These are phyloP conservation scores for Criorhina ranunculi DNA, from an alignment of 2,888 invertebrate genomes.

Conservation along the genomic window DNA sequence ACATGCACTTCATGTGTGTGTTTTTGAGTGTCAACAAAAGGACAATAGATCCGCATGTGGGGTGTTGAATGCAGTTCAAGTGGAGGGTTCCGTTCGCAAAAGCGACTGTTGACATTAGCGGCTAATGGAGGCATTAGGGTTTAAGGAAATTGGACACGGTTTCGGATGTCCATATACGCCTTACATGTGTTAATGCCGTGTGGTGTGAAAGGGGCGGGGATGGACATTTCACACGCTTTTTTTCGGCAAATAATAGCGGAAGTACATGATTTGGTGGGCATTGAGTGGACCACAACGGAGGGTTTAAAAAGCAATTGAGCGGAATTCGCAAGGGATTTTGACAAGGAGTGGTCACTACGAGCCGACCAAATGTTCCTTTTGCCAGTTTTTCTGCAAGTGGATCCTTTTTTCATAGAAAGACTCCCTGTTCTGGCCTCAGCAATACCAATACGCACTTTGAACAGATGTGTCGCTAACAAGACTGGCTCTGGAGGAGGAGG, in stretches of 20 bases:
- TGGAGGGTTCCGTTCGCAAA: slow-evolving; percentile 27
- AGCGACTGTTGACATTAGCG: slow-evolving; percentile 54
- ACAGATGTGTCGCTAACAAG: no score
- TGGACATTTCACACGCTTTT: slow-evolving; percentile 9
- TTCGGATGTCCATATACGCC: slow-evolving; percentile 48
- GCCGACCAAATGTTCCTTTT: no score
- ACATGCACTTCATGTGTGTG: slow-evolving; percentile 63
- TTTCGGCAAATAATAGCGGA: not conserved
- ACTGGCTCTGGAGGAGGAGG: no score
- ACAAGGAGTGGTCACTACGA: no score
- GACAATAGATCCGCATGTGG: slow-evolving; percentile 8
- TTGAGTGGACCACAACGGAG: no score
- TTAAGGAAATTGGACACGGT: slow-evolving; percentile 56
- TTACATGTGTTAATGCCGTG: slow-evolving; percentile 30
- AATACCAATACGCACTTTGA: no score
- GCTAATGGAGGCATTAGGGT: slow-evolving; percentile 65
- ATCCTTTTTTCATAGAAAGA: no score
- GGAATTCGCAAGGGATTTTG: no score
- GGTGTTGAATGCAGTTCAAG: slow-evolving; percentile 32
- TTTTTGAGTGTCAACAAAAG: slow-evolving; percentile 19
- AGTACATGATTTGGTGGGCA: not conserved
- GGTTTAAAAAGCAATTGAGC: no score
- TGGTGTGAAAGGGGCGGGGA: slow-evolving; percentile 19
- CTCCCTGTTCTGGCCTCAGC: no score
- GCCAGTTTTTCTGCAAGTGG: no score